Evolutionary conservation across 1,140 invertebrate species (phyloP), one percentile per base, ranked within the genome.

Genomic region (Chironomus tepperi): DNA sequence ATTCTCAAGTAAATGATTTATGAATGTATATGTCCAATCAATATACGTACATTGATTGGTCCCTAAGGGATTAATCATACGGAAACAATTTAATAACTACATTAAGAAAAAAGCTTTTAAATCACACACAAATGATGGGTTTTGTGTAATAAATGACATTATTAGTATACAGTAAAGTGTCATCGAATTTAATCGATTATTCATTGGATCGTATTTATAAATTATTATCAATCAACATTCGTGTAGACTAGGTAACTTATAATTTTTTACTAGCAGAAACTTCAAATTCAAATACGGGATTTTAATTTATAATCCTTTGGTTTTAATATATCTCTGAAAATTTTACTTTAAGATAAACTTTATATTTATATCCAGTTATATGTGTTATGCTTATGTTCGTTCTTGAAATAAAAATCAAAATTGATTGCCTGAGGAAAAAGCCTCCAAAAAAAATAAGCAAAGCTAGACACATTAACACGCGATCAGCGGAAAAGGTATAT

Each of bases 141-240:
- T n/a, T 57, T 57, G 47, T 57, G 47, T 57, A 57, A 57, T 57
- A 57, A 57, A 57, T 57, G 47, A 57, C 47, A 57, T 57, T 57
- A 57, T 57, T 57, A 57, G 47, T 57, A n/a, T n/a, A 57, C 47
- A n/a, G 12, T 5, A 47, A 57, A 57, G 47, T 57, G 47, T 57
- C 47, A 57, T 57, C 47, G 47, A 57, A 34, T 57, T 57, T 12
- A 57, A 57, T 57, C 47, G 47, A 57, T 57, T 57, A 57, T 57
- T 57, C 15, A 57, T 57, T 57, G 47, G 15, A n/a, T 5, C 10
- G 9, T 57, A 12, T 5, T n/a, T 15, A 57, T 57, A n/a, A 57
- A n/a, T 57, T 57, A 57, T 57, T 57, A 12, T 12, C 47, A 57
- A 57, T 15, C 24, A 34, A 34, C 24, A 34, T 34, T 34, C 24